Evolutionary conservation across 2,113 vertebrate genomes (phyloP).

Genomic region (Pelusios castaneus): DNA sequence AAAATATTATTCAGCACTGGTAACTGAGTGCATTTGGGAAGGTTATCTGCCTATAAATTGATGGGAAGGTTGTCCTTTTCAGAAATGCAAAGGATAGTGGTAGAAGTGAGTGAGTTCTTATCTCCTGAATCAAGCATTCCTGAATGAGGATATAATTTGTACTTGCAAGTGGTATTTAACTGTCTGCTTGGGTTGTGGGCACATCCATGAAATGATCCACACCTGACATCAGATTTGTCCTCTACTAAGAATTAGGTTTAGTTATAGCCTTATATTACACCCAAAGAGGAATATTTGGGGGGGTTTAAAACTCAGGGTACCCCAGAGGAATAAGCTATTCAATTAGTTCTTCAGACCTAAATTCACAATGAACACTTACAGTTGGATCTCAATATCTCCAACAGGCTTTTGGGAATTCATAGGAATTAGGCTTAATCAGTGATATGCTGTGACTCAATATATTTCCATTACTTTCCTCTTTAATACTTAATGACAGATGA

Average conservation of each 20-base stretch:
- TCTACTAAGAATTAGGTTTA: neutral
- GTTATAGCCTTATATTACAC: neutral
- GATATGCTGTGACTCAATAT: conserved; percentile 62
- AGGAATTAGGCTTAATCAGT: conserved; percentile 43
- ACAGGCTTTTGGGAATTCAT: conserved; percentile 11
- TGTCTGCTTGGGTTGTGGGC: neutral
- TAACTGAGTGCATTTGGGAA: neutral
- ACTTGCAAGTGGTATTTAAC: neutral
- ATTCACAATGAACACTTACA: conserved; percentile 21
- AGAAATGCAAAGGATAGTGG: neutral
- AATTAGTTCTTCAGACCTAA: rapidly evolving
- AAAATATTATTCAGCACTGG: neutral
- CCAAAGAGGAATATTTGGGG: neutral
- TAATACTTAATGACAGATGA: conserved; percentile 66
- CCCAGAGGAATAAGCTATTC: neutral
- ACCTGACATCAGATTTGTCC: neutral
- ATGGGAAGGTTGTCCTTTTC: neutral
- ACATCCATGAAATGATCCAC: neutral
- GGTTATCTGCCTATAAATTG: neutral
- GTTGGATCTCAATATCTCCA: neutral
- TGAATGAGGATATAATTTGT: neutral
- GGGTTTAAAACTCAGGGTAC: neutral
- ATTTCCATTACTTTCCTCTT: conserved; percentile 65
- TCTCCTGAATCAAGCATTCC: neutral
- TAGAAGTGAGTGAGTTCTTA: neutral